A percentile compares a stretch with the other conserved stretches of the same genome.
Evolutionary conservation across 2,797 vertebrate genomes (phyloP).

Genomic region (Chelmon rostratus): DNA sequence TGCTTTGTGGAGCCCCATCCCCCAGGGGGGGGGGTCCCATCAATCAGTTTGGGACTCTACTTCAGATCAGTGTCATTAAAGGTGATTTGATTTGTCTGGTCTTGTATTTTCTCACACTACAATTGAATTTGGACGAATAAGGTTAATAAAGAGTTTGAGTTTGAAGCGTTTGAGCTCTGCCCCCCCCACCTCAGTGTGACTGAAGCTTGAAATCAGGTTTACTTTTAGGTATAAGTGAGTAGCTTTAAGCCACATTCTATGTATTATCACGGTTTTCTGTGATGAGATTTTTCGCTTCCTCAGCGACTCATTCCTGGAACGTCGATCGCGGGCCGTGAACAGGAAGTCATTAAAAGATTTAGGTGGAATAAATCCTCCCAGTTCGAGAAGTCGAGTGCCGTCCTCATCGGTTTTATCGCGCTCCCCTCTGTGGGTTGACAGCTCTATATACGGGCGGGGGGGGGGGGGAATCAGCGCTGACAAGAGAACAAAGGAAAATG

Average conservation of each 20-base stretch:
- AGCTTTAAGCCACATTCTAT: constrained; percentile 9
- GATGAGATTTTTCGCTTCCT: background rate
- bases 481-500: constrained; percentile 35
- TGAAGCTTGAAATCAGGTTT: constrained; percentile 1
- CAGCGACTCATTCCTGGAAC: background rate
- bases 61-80: background rate
- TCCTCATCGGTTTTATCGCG: constrained; percentile 45
- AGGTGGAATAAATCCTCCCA: constrained; percentile 30
- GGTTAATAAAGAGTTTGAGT: background rate
- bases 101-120: background rate
- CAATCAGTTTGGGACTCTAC: no score
- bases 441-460: background rate
- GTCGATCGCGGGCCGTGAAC: constrained; percentile 19
- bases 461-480: background rate
- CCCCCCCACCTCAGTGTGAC: background rate
- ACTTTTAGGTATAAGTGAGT: constrained; percentile 3
- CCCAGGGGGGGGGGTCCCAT: no score
- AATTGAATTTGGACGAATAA: background rate
- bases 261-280: constrained; percentile 3
- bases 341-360: constrained; percentile 38
- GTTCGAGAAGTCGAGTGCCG: constrained; percentile 18
- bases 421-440: constrained; percentile 22
- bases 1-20: no score
- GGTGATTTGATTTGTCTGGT: background rate
- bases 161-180: background rate